These are phyloP conservation scores for Pomacea maculata DNA, from an alignment of 1,140 invertebrate species.

Conservation along the genomic window DNA sequence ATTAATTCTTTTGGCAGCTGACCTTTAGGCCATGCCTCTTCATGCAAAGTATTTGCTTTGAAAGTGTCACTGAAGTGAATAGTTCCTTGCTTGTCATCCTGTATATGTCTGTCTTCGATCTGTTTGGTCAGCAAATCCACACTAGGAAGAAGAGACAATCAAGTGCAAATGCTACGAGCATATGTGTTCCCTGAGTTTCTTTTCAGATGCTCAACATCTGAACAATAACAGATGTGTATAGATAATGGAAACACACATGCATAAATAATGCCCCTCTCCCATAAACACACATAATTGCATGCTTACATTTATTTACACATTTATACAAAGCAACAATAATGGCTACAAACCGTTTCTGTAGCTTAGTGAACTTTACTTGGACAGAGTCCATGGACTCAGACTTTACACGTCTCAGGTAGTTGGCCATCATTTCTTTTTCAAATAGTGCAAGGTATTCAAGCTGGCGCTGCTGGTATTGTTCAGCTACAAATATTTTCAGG, in stretches of 20 bases:
- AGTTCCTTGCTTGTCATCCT: constrained; percentile 14
- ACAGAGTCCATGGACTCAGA: constrained; percentile 41
- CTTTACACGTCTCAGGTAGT: constrained; percentile 45
- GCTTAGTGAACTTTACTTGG: constrained; percentile 41
- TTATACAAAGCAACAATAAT: background rate
- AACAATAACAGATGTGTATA: background rate
- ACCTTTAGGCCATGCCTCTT: background rate
- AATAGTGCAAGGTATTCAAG: constrained; percentile 54
- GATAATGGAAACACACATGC: too few species aligned
- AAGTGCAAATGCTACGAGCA: background rate
- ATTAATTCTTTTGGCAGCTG: background rate
- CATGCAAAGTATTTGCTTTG: background rate
- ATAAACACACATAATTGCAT: too few species aligned
- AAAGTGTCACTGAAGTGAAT: constrained; percentile 7
- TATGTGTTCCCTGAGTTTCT: background rate
- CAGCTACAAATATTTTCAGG: constrained; percentile 25
- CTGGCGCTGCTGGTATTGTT: constrained; percentile 42
- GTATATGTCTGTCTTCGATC: constrained; percentile 8
- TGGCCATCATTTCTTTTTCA: constrained; percentile 60
- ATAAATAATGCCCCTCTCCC: too few species aligned
- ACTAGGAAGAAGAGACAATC: background rate
- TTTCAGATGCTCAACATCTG: background rate
- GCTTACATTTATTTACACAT: too few species aligned
- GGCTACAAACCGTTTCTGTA: constrained; percentile 43
- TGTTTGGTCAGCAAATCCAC: constrained; percentile 21